A percentile compares a stretch with the other conserved stretches of the same genome.
These are phyloP conservation scores for Cylas formicarius DNA, from an alignment of 1,140 invertebrate genomes.

Conservation along the genomic window DNA sequence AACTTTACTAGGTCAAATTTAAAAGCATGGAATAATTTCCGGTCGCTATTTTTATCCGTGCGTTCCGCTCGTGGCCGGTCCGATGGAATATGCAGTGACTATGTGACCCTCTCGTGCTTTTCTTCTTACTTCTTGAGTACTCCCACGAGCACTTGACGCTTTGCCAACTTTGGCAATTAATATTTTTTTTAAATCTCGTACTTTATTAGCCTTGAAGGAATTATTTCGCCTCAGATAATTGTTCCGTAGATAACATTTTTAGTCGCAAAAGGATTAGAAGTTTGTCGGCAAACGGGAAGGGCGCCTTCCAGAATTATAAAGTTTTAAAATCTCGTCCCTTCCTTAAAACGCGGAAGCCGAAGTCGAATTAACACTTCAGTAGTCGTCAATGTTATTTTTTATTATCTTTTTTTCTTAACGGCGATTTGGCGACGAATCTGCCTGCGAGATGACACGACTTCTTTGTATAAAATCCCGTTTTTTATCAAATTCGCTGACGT, in stretches of 20 bases:
- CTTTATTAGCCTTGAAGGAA: slow-evolving; percentile 32
- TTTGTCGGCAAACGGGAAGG: too few relatives aligned
- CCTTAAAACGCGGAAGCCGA: too few relatives aligned
- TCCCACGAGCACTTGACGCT: slow-evolving; percentile 32
- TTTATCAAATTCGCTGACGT: too few relatives aligned
- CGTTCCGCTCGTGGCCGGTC: slow-evolving; percentile 8
- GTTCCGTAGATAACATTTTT: slow-evolving; percentile 19
- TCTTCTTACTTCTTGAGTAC: slow-evolving; percentile 29
- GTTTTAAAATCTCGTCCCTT: slow-evolving; percentile 12
- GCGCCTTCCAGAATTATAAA: slow-evolving; percentile 5
- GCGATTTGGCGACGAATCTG: too few relatives aligned
- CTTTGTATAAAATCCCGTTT: too few relatives aligned
- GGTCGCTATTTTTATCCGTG: too few relatives aligned
- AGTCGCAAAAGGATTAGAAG: slow-evolving; percentile 17
- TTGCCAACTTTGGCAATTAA: slow-evolving; percentile 39
- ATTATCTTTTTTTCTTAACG: too few relatives aligned
- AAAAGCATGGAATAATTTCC: too few relatives aligned
- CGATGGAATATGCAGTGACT: slow-evolving; percentile 14
- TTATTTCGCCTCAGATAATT: slow-evolving; percentile 29
- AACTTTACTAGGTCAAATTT: too few relatives aligned
- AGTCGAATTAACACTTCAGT: too few relatives aligned
- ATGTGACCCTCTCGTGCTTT: slow-evolving; percentile 16
- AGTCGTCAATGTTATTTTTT: too few relatives aligned
- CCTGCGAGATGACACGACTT: too few relatives aligned
- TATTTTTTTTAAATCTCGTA: slow-evolving; percentile 37